A percentile compares a stretch with the other conserved stretches of the same genome.
These are phyloP conservation scores for Peromyscus nudipes DNA, from an alignment of 2,797 vertebrate genomes.

Conservation along the genomic window DNA sequence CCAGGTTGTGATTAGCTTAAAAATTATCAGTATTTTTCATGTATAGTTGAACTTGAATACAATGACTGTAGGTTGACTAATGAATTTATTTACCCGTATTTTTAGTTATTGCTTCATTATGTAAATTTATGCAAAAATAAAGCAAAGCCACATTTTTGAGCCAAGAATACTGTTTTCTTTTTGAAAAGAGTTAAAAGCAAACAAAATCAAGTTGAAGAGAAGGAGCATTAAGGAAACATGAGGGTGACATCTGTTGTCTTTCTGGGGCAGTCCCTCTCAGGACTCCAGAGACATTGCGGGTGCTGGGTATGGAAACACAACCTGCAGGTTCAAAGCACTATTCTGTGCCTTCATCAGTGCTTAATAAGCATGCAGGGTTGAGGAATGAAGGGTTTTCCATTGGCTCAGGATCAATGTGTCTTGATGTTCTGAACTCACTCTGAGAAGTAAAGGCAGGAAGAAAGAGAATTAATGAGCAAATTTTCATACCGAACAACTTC, in stretches of 20 bases:
- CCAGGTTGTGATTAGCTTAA: constrained; percentile 14
- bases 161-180: constrained; percentile 14
- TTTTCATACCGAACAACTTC: constrained; percentile 59
- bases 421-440: constrained; percentile 59
- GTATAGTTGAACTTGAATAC: neutral
- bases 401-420: constrained; percentile 53
- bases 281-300: neutral
- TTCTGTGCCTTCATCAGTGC: neutral
- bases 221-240: constrained; percentile 57
- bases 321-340: constrained; percentile 58
- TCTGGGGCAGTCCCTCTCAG: constrained; percentile 21
- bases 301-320: neutral
- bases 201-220: constrained; percentile 58
- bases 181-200: constrained; percentile 61
- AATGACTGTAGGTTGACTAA: neutral
- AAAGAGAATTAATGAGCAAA: constrained; percentile 61
- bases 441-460: constrained; percentile 63
- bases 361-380: neutral
- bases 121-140: constrained; percentile 62
- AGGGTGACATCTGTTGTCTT: constrained; percentile 67
- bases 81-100: constrained; percentile 30
- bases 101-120: constrained; percentile 57
- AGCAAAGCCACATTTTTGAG: constrained; percentile 48
- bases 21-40: constrained; percentile 30
- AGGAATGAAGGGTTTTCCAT: constrained; percentile 27